Percentiles rank a stretch among this genome's conserved stretches.
phyloP scores from a whole-genome alignment of 2,797 vertebrate genomes.

The Craterocephalus amniculus region DNA sequence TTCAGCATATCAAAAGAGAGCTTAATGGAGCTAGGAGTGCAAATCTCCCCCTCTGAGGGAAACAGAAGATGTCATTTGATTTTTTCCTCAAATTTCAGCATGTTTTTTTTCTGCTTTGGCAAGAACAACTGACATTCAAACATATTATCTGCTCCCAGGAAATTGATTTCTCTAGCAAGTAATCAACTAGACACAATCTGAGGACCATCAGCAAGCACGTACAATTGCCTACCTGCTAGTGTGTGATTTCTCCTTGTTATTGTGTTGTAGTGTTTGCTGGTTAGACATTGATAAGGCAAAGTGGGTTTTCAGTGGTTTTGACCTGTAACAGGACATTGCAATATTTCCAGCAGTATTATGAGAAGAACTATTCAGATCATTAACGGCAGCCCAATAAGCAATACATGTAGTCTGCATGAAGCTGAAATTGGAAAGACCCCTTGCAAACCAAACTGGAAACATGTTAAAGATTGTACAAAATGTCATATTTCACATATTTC shows the following conservation, averaged over 20 bases:
- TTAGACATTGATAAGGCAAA: neutral
- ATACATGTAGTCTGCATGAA: neutral
- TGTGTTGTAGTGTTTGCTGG: neutral
- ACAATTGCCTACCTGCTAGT: neutral
- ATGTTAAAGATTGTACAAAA: neutral
- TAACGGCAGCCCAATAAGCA: neutral
- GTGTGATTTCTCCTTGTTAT: neutral
- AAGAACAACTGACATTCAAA: neutral
- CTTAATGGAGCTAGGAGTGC: constrained; percentile 25
- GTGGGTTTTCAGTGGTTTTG: neutral
- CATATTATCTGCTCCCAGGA: neutral
- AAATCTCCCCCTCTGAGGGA: constrained; percentile 7
- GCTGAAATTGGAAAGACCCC: neutral
- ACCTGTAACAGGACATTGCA: neutral
- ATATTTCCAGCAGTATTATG: neutral
- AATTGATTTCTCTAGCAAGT: neutral
- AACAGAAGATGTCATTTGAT: neutral
- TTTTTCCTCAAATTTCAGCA: constrained; percentile 2
- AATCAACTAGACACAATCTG: constrained; percentile 6
- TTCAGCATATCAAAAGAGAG: neutral
- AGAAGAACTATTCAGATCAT: neutral
- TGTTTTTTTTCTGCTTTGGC: neutral
- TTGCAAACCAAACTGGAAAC: neutral
- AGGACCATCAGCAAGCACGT: neutral
- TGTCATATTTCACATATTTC: neutral